Base-by-base conservation (phyloP, 2,888 invertebrate genomes). In the Drosophila testacea region DNA sequence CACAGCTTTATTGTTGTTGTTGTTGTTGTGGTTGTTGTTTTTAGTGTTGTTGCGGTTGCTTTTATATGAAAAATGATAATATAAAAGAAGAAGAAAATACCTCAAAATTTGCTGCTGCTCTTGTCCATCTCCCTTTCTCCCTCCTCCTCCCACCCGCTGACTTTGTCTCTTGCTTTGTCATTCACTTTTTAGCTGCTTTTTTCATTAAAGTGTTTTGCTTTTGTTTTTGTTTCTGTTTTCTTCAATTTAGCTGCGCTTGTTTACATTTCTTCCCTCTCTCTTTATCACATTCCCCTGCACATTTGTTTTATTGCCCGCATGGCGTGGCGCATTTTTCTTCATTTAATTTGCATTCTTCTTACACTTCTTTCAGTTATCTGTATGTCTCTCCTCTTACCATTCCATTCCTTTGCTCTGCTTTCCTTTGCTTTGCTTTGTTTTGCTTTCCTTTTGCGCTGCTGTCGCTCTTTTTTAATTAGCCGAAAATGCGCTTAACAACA, bases 391-490 rank as follows among this genome's bases (percentile, higher is more conserved):
- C 44, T 44, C 44, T 34, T 41, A 39, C 32, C 16, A 9, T 54
- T 7, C 36, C 36, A 13, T 55, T 59, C 32, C 34, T 56, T 50
- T 47, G 57, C 57, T 39, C 34, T 30, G 13, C 38, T 28, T 11
- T 42, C 22, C 22, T 22, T 22, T 22, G 22, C 22, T 22, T 2
- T 22, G 22, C 22, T 22, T 22, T 22, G 27, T 34, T 27, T 11
- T 41, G 28, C 39, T n/a, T 38, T 38, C 4, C 52, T 46, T 47
- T 44, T 34, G 54, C 52, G 41, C 36, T 73, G 56, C 51, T 75
- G 84, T 84, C 75, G 72, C 71, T 83, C 74, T 72, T 76, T 86
- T 83, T 83, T 83, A 83, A 83, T 83, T 83, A 83, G 83, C 83
- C 81, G 65, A 83, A 85, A 83, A 81, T 83, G 81, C 84, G 87